Percentiles rank a stretch among this genome's conserved stretches.
These are phyloP conservation scores for Brienomyrus longianalis DNA, from an alignment of 2,113 vertebrate species.

Conservation along the genomic window DNA sequence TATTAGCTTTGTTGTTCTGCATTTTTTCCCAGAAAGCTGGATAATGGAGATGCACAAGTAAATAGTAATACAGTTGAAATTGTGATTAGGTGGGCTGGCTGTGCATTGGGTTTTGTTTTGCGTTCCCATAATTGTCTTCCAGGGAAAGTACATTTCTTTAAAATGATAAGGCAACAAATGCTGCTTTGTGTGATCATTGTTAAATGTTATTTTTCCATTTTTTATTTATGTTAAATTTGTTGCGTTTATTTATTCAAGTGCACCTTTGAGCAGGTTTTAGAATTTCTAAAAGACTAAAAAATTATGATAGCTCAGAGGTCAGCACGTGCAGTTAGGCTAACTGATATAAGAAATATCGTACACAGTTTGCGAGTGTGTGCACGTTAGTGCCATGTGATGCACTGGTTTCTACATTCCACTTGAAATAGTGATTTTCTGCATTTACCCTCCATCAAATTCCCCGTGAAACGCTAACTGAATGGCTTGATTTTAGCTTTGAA, in stretches of 20 bases:
- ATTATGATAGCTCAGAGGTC: neutral
- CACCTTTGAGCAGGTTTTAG: neutral
- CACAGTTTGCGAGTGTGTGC: neutral
- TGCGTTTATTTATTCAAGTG: constrained; percentile 1
- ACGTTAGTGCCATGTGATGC: neutral
- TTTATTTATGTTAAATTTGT: neutral
- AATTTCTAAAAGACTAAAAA: neutral
- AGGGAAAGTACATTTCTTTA: constrained; percentile 24
- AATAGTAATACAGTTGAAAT: constrained; percentile 27
- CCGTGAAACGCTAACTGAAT: neutral
- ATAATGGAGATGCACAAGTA: constrained; percentile 26
- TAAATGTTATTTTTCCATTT: neutral
- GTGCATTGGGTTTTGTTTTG: constrained; percentile 28
- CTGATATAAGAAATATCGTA: neutral
- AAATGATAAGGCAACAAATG: constrained; percentile 20
- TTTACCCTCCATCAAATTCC: neutral
- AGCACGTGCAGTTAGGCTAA: neutral
- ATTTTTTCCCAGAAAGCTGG: constrained; percentile 11
- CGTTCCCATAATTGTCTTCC: constrained; percentile 23
- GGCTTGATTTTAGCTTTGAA: neutral
- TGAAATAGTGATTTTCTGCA: neutral
- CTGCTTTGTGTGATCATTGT: neutral
- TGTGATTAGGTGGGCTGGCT: constrained; percentile 29
- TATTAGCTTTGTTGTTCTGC: constrained; percentile 26
- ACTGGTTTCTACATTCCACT: neutral